Conservation (phyloP, 2,113 vertebrate genomes). For the Daphoenositta chrysoptera region DNA sequence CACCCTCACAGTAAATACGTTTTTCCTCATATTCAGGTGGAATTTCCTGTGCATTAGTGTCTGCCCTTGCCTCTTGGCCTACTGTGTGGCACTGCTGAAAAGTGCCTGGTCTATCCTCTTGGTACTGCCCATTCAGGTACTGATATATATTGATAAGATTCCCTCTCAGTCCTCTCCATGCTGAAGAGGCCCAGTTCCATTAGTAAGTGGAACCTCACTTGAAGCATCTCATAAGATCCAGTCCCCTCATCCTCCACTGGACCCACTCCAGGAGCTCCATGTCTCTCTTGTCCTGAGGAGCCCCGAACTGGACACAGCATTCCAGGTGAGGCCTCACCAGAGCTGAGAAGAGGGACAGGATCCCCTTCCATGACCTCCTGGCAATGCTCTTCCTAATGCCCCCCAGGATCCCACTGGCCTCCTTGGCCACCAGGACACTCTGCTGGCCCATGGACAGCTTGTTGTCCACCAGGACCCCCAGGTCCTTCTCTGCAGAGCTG, state of each 20-base stretch:
- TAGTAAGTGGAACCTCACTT: not conserved
- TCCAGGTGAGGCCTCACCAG: rapidly evolving
- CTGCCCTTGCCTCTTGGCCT: not conserved
- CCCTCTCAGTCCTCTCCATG: not conserved
- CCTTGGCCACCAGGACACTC: not conserved
- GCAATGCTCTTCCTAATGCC: not conserved
- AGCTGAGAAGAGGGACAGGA: not conserved
- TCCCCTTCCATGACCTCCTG: rapidly evolving
- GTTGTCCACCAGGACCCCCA: not conserved
- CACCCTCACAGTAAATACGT: not conserved
- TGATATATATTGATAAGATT: not conserved
- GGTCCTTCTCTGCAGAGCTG: not conserved
- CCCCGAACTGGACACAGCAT: not conserved
- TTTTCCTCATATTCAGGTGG: not conserved
- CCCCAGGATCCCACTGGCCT: rapidly evolving
- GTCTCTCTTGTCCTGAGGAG: not conserved
- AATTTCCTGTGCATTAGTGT: not conserved
- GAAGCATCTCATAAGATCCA: not conserved
- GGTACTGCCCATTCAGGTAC: not conserved
- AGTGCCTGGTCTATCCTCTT: not conserved
- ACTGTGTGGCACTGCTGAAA: not conserved
- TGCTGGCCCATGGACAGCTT: not conserved
- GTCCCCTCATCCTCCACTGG: not conserved
- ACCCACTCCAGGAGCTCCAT: rapidly evolving
- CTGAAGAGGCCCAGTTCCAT: not conserved